Evolutionary conservation across 2,888 invertebrate species (phyloP).

Genomic region (Cactoblastis cactorum): DNA sequence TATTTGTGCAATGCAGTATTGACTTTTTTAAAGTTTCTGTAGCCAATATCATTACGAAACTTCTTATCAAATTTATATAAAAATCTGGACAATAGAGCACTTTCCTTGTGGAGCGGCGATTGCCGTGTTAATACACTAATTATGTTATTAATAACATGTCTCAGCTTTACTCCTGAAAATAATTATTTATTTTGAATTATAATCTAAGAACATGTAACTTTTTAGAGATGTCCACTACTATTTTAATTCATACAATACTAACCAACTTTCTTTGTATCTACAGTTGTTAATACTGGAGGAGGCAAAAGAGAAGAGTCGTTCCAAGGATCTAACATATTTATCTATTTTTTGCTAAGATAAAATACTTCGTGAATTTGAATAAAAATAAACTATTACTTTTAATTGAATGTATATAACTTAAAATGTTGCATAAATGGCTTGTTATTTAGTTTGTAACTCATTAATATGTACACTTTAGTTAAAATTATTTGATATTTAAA

Average conservation of each 20-base stretch:
- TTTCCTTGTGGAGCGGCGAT: constrained; percentile 73
- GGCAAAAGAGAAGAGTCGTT: constrained; percentile 47
- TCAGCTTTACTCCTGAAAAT: constrained; percentile 52
- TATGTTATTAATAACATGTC: constrained; percentile 43
- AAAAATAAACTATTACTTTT: too few relatives aligned
- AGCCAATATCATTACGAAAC: constrained; percentile 79
- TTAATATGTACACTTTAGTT: too few relatives aligned
- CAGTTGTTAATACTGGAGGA: constrained; percentile 54
- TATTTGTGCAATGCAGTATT: constrained; percentile 74
- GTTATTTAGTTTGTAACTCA: too few relatives aligned
- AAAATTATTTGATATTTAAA: too few relatives aligned
- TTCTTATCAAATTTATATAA: constrained; percentile 80
- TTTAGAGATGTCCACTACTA: neutral
- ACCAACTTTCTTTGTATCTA: neutral
- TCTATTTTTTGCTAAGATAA: too few relatives aligned
- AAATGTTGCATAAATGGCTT: too few relatives aligned
- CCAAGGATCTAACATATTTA: constrained; percentile 57
- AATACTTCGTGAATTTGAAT: too few relatives aligned
- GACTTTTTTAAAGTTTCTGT: constrained; percentile 74
- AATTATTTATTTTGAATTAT: neutral
- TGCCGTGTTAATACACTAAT: constrained; percentile 56
- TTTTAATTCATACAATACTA: too few relatives aligned
- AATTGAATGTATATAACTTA: too few relatives aligned
- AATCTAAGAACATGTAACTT: too few relatives aligned
- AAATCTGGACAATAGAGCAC: constrained; percentile 75